Evolutionary conservation across 2,888 invertebrate genomes (phyloP).

Genomic region (Coelogynopora nodosa): DNA sequence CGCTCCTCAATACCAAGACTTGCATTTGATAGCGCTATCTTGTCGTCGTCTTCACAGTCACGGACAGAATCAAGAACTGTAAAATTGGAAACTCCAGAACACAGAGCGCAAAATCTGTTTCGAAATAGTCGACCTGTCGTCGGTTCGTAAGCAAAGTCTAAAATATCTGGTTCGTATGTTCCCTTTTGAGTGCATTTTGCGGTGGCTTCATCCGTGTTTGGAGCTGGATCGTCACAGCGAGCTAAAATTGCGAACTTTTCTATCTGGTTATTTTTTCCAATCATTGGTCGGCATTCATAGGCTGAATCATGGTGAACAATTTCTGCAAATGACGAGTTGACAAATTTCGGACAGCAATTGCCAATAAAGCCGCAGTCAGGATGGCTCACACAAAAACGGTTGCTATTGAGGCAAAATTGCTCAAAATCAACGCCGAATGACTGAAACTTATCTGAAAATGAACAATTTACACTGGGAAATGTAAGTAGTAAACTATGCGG

Average conservation of each 20-base stretch:
- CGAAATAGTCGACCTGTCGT: background rate
- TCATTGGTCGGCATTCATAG: no score
- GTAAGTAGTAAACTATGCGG: no score
- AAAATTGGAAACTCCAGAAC: background rate
- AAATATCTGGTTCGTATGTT: background rate
- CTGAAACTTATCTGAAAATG: no score
- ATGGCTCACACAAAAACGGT: no score
- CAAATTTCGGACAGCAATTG: background rate
- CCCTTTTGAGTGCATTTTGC: background rate
- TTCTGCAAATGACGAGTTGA: background rate
- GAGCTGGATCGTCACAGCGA: background rate
- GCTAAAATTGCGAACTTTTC: background rate
- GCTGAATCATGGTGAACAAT: background rate
- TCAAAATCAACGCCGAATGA: no score
- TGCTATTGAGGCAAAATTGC: no score
- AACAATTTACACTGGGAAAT: no score
- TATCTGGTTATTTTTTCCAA: no score
- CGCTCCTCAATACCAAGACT: no score
- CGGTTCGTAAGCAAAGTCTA: background rate
- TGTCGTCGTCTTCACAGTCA: no score
- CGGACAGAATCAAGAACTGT: no score
- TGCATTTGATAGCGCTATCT: no score
- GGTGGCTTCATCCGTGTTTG: slow-evolving; percentile 10
- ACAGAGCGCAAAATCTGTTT: background rate
- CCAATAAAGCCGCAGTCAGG: background rate